These are phyloP conservation scores for Cuculus canorus DNA, from an alignment of 2,797 vertebrate species.

Conservation along the genomic window DNA sequence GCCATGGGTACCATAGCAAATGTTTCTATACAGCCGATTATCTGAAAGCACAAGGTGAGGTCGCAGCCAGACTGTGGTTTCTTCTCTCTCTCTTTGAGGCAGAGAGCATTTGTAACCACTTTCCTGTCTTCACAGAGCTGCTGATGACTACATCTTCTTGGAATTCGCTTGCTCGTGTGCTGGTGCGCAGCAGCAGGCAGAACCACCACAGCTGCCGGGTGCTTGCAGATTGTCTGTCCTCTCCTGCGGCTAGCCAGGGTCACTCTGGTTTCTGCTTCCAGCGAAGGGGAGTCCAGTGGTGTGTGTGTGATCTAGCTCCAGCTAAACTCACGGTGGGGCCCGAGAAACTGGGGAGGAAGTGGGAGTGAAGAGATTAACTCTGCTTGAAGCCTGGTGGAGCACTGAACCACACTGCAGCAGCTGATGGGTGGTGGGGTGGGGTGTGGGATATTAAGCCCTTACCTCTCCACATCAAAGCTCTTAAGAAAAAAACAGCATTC, in stretches of 20 bases:
- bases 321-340: not conserved
- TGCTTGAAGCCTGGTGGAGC: not conserved
- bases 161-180: conserved; percentile 80
- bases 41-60: conserved; percentile 33
- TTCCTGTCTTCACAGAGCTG: conserved; percentile 82
- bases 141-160: conserved; percentile 79
- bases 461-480: conserved; percentile 30
- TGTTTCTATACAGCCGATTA: conserved; percentile 26
- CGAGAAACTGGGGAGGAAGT: not conserved
- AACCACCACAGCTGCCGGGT: conserved; percentile 16
- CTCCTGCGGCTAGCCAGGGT: conserved; percentile 31
- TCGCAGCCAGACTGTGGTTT: conserved; percentile 49
- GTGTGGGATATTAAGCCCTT: not conserved
- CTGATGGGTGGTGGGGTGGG: not conserved
- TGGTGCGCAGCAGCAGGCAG: conserved; percentile 59
- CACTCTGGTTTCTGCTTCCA: not conserved
- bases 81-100: conserved; percentile 46
- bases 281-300: not conserved
- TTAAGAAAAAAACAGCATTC: not conserved
- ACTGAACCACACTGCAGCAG: not conserved
- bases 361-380: not conserved
- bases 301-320: conserved; percentile 1
- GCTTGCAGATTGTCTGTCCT: conserved; percentile 59
- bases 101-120: conserved; percentile 61
- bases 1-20: not conserved